Evolutionary conservation across 2,888 invertebrate species (phyloP), one percentile per base, ranked within the genome.

Genomic region (Gari tellinella): DNA sequence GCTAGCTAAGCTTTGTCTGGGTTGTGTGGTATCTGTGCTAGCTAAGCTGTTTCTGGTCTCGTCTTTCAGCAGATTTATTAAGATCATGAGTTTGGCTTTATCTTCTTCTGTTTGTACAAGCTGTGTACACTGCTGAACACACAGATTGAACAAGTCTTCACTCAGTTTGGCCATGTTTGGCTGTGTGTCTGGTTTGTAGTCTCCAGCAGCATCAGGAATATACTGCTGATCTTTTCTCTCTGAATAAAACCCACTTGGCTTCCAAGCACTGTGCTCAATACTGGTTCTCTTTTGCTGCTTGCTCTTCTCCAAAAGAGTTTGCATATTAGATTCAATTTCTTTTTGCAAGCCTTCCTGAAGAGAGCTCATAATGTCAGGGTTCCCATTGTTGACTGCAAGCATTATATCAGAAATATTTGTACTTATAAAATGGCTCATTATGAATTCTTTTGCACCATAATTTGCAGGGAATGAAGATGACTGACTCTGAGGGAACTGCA

Each of bases 61-160:
- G 15, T 49, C 51, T 17, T 68, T 63, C 19, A 76, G 40, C 15
- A 64, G 26, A 7, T 68, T 49, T 1, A 78, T 48, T 17, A 78
- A 41, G 10, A 70, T 56, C 21, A 53, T 23, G 3, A 78, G 38
- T 52, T 61, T 74, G 5, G 17, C 21, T 7, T 48, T 55, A 46
- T 74, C 78, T 43, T 72, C 70, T 14, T 62, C 60, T 19, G 73
- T 74, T 51, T 67, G 67, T 5, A 74, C 73, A 15, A 78, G 41
- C 23, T 52, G 70, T 17, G 78, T 72, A 45, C 73, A 74, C 23
- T 78, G 74, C 37, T 67, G 45, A 43, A 68, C 53, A n/a, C 73
- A 56, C n/a, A 62, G 45, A 21, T 56, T n/a, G 38, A 70, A 64
- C 8, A 78, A 51, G 38, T 70, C 60, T 23, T 68, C 66, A 63